phyloP scores from a whole-genome alignment of 2,888 invertebrate species.

The Automeris io region DNA sequence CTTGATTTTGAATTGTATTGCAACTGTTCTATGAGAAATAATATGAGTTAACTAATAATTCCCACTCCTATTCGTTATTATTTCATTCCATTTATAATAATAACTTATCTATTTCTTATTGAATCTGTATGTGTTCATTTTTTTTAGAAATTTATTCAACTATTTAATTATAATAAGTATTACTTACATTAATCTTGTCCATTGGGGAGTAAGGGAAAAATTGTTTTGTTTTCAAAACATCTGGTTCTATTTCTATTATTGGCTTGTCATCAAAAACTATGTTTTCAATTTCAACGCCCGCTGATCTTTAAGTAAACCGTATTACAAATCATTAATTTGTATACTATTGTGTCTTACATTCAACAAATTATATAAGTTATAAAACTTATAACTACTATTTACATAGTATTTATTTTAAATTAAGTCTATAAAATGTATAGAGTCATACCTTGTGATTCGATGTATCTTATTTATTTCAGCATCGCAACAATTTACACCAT shows the following conservation, averaged over 20 bases:
- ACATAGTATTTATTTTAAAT: not conserved
- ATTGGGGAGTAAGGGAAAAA: conserved; percentile 28
- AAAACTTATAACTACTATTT: too few relatives aligned
- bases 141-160: too few relatives aligned
- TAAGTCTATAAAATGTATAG: not conserved
- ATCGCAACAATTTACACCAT: conserved; percentile 15
- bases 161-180: not conserved
- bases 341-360: not conserved
- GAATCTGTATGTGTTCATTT: too few relatives aligned
- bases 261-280: conserved; percentile 22
- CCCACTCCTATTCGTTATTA: too few relatives aligned
- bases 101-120: too few relatives aligned
- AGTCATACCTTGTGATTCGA: conserved; percentile 21
- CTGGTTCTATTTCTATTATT: conserved; percentile 16
- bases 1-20: too few relatives aligned
- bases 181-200: conserved; percentile 24
- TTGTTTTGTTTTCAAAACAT: conserved; percentile 17
- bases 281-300: conserved; percentile 26
- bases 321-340: not conserved
- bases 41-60: too few relatives aligned
- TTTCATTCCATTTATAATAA: not conserved
- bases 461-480: conserved; percentile 14
- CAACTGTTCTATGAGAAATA: too few relatives aligned
- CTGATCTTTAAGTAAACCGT: conserved; percentile 21
- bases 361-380: too few relatives aligned